These are phyloP conservation scores for Sander lucioperca DNA, from an alignment of 2,113 vertebrate genomes.

Conservation along the genomic window DNA sequence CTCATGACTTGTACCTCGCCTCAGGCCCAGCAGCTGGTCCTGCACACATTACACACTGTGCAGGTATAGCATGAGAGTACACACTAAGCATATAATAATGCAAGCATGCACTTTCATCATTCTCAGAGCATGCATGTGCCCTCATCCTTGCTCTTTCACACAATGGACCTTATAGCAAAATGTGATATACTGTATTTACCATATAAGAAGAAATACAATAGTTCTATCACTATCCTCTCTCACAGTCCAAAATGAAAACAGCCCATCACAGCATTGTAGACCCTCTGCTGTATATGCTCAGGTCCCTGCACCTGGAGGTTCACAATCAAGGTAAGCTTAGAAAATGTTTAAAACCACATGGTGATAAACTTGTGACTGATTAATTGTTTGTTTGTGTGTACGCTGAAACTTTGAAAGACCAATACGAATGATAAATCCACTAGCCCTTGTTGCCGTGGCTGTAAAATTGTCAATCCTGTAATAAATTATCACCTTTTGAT, in stretches of 20 bases:
- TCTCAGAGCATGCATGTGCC: not conserved
- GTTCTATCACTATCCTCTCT: not conserved
- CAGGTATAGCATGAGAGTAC: constrained; percentile 80
- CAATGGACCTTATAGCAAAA: not conserved
- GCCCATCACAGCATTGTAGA: constrained; percentile 78
- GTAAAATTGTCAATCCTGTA: not conserved
- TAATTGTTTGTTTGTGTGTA: too few relatives aligned
- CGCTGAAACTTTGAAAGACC: not conserved
- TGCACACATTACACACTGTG: constrained; percentile 79
- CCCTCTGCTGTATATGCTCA: constrained; percentile 79
- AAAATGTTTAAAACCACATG: not conserved
- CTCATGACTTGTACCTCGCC: constrained; percentile 81
- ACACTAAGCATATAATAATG: not conserved
- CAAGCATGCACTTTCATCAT: not conserved
- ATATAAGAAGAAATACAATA: too few relatives aligned
- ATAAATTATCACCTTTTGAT: not conserved
- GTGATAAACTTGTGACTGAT: not conserved
- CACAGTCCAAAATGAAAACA: constrained; percentile 76
- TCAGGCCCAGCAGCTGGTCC: constrained; percentile 82
- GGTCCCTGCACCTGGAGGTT: constrained; percentile 82
- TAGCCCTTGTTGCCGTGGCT: not conserved
- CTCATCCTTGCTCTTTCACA: not conserved
- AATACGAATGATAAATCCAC: too few relatives aligned
- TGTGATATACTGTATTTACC: not conserved
- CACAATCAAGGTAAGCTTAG: constrained; percentile 85